Percentiles rank a stretch among this genome's conserved stretches.
These are phyloP conservation scores for Rhynchonycteris naso DNA, from an alignment of 2,797 vertebrate genomes.

Conservation along the genomic window DNA sequence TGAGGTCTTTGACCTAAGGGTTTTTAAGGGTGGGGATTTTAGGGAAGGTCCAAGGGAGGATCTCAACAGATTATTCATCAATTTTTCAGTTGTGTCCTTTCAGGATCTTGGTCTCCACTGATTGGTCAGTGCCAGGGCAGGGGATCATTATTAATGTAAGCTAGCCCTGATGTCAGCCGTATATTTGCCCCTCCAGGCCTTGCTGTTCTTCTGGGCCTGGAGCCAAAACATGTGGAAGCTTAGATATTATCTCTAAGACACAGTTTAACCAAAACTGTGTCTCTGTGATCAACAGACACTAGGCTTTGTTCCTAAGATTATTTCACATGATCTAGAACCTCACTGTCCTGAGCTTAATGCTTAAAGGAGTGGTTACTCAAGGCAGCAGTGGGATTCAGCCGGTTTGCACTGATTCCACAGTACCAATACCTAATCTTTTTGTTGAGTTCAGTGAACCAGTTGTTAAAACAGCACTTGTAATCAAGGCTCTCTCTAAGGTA, in stretches of 20 bases:
- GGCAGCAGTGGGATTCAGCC: too few species aligned
- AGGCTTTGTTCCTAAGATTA: background rate
- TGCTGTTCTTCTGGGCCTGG: background rate
- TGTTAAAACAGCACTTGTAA: too few species aligned
- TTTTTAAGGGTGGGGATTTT: background rate
- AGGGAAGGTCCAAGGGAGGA: background rate
- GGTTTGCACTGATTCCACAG: too few species aligned
- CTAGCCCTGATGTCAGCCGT: background rate
- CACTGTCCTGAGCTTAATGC: background rate
- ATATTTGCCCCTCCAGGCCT: background rate
- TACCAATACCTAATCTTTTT: too few species aligned
- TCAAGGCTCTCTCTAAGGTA: too few species aligned
- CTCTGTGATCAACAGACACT: background rate
- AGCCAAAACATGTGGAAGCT: background rate
- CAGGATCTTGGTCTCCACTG: background rate
- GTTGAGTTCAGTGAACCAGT: too few species aligned
- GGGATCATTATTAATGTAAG: background rate
- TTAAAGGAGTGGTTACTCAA: background rate
- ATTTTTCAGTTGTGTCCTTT: background rate
- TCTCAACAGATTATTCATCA: background rate
- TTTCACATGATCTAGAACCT: background rate
- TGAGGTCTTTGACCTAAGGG: background rate
- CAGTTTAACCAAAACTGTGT: background rate
- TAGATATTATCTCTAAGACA: background rate
- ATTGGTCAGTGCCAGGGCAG: background rate